Evolutionary conservation across 2,113 vertebrate genomes (phyloP).

Genomic region (Laterallus jamaicensis): DNA sequence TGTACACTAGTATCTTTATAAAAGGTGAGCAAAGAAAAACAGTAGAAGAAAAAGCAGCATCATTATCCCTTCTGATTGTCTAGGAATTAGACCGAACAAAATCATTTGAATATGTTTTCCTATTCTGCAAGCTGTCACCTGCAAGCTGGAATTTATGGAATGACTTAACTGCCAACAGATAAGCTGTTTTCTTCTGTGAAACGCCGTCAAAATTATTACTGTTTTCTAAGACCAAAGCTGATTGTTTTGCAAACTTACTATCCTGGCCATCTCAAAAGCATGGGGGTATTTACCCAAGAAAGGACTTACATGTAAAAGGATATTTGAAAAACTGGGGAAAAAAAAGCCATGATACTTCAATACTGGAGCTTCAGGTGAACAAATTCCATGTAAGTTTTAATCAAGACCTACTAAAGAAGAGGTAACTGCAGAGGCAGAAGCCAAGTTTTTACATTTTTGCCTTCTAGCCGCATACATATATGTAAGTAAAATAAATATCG

Average conservation of each 20-base stretch:
- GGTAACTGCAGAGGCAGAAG: neutral
- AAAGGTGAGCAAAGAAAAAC: neutral
- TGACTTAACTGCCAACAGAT: neutral
- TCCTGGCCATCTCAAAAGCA: neutral
- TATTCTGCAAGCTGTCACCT: neutral
- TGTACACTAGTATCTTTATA: neutral
- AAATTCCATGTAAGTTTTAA: neutral
- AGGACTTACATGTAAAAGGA: accelerated
- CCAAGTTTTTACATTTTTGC: neutral
- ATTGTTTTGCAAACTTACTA: neutral
- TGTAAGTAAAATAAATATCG: neutral
- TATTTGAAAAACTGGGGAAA: neutral
- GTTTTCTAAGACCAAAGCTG: neutral
- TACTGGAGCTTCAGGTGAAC: neutral
- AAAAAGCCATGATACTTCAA: neutral
- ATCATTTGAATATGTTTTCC: neutral
- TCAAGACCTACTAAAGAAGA: neutral
- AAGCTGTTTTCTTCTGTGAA: neutral
- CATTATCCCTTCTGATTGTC: neutral
- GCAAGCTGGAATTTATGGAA: neutral
- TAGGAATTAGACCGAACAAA: neutral
- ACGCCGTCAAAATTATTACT: neutral
- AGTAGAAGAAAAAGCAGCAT: neutral
- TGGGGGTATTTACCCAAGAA: neutral
- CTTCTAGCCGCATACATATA: neutral